phyloP scores from a whole-genome alignment of 2,113 vertebrate species.

The Spermophilus dauricus region DNA sequence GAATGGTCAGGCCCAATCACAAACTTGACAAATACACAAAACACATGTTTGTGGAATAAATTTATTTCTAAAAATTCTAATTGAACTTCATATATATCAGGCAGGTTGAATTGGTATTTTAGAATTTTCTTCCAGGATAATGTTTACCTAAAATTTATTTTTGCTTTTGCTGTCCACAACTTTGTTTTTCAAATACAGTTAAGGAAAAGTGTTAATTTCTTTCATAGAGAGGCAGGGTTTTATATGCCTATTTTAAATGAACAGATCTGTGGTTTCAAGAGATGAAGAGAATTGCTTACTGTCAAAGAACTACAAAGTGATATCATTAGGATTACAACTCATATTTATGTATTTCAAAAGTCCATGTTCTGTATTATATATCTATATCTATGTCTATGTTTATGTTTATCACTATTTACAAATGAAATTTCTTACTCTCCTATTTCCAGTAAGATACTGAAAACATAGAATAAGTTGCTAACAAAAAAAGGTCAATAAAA shows the following conservation, averaged over 20 bases:
- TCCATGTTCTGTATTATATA: neutral
- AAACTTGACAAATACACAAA: neutral
- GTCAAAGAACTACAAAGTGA: neutral
- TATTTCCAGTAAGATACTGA: neutral
- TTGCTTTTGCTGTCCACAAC: neutral
- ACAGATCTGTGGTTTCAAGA: neutral
- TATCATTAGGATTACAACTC: neutral
- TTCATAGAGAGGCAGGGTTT: neutral
- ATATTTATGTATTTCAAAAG: slow-evolving; percentile 28
- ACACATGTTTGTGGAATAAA: neutral
- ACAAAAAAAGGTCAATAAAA: neutral
- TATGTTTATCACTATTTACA: neutral
- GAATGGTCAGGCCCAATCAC: neutral
- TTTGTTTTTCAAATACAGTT: slow-evolving; percentile 37
- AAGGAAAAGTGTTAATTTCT: neutral
- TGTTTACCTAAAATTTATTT: slow-evolving; percentile 18
- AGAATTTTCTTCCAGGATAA: slow-evolving; percentile 2
- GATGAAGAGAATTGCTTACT: neutral
- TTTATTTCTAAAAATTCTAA: slow-evolving; percentile 7
- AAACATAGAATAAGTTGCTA: neutral
- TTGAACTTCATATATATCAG: neutral
- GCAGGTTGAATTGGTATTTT: neutral
- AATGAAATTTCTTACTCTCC: neutral
- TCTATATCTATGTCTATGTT: too few relatives aligned
- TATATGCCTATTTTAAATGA: neutral